Percentiles rank a stretch among this genome's conserved stretches.
Evolutionary conservation across 2,888 invertebrate species (phyloP).

Genomic region (Ceraclea dissimilis): DNA sequence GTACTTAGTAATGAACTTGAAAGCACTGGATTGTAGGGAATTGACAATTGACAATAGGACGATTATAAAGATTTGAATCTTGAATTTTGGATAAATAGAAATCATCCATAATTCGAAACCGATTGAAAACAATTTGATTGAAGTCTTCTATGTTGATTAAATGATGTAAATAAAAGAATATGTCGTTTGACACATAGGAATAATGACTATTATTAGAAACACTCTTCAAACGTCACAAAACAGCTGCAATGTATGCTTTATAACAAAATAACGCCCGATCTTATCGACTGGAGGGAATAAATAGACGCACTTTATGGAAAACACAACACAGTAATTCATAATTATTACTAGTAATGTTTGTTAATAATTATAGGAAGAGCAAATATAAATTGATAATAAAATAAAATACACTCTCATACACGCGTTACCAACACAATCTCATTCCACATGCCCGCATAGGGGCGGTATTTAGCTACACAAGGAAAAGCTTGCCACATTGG

Average conservation of each 20-base stretch:
- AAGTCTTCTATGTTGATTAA: too few species aligned
- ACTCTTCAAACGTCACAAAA: conserved; percentile 8
- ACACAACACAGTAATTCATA: not conserved
- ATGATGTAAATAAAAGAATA: too few species aligned
- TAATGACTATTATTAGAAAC: not conserved
- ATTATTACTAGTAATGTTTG: not conserved
- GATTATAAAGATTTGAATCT: too few species aligned
- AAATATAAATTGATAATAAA: conserved; percentile 13
- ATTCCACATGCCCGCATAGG: conserved; percentile 16
- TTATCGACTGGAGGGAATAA: too few species aligned
- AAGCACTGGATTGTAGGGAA: too few species aligned
- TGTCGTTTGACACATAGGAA: not conserved
- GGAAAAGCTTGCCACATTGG: conserved; percentile 9
- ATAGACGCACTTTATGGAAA: not conserved
- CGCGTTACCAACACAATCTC: conserved; percentile 18
- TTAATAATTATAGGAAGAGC: not conserved
- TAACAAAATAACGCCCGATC: not conserved
- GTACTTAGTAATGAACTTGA: too few species aligned
- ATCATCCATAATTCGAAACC: too few species aligned
- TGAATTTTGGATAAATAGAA: too few species aligned
- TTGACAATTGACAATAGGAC: too few species aligned
- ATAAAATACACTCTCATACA: conserved; percentile 11
- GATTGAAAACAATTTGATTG: too few species aligned
- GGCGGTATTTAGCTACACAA: conserved; percentile 32
- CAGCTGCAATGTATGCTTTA: conserved; percentile 11